Evolutionary conservation across 2,888 invertebrate genomes (phyloP).

Genomic region (Drosophila borborema): DNA sequence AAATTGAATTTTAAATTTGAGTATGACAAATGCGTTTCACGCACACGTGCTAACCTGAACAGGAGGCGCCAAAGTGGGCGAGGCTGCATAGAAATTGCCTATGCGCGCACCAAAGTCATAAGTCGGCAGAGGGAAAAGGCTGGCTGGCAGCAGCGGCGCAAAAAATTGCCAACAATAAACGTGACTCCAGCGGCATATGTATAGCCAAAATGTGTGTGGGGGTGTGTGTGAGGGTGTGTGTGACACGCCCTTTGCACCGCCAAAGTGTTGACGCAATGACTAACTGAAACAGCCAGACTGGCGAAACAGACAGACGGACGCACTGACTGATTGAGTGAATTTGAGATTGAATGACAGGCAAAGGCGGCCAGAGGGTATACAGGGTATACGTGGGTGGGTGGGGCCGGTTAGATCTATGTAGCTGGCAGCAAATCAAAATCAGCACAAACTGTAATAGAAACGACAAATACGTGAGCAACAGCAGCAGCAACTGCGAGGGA

Average conservation of each 20-base stretch:
- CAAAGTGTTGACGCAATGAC: conserved; percentile 79
- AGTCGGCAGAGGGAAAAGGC: conserved; percentile 59
- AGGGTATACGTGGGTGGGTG: neutral
- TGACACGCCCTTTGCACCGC: conserved; percentile 11
- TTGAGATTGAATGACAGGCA: conserved; percentile 76
- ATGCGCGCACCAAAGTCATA: conserved; percentile 74
- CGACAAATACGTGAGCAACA: conserved; percentile 76
- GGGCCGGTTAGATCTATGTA: conserved; percentile 6
- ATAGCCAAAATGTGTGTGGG: conserved; percentile 17
- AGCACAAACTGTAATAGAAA: conserved; percentile 81
- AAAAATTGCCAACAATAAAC: conserved; percentile 71
- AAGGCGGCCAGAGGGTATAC: conserved; percentile 5
- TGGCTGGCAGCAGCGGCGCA: conserved; percentile 20
- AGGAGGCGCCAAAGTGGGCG: neutral
- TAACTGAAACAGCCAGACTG: conserved; percentile 71
- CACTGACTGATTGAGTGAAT: conserved; percentile 80
- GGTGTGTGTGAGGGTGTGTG: conserved; percentile 10
- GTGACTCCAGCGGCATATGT: conserved; percentile 58
- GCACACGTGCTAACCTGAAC: conserved; percentile 23
- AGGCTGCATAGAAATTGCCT: conserved; percentile 71
- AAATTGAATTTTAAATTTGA: conserved; percentile 84
- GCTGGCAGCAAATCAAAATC: conserved; percentile 77
- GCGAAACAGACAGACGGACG: conserved; percentile 38
- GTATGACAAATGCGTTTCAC: conserved; percentile 80
- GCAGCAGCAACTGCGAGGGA: conserved; percentile 14